A percentile compares a stretch with the other conserved stretches of the same genome.
These are phyloP conservation scores for Muraenolepis orangiensis DNA, from an alignment of 2,797 vertebrate genomes.

Conservation along the genomic window DNA sequence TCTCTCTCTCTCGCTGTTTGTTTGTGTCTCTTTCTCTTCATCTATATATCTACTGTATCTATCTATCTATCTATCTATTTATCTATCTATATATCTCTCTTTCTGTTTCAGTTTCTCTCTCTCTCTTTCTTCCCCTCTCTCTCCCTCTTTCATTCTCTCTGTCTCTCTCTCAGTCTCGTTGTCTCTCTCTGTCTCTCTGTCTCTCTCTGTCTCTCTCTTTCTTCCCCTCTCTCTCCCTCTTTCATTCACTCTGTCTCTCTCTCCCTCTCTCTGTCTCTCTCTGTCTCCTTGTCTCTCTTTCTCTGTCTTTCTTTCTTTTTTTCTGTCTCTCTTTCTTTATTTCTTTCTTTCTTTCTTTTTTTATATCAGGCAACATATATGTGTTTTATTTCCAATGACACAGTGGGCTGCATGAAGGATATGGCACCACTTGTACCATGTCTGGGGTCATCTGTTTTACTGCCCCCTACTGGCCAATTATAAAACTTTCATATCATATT, in stretches of 20 bases:
- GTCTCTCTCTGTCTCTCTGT: neutral
- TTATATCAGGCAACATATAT: conserved; percentile 17
- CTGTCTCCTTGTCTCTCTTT: no score
- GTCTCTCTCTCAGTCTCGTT: no score
- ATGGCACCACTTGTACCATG: neutral
- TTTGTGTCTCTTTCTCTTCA: neutral
- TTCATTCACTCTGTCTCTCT: no score
- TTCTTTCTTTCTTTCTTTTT: neutral
- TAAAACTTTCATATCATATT: neutral
- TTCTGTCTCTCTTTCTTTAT: neutral
- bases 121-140: no score
- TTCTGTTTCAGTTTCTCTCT: neutral
- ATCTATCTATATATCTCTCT: no score
- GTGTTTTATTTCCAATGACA: neutral
- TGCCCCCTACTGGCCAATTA: neutral
- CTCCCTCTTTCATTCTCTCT: no score
- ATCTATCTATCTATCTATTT: no score
- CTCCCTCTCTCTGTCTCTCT: no score
- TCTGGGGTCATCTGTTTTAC: neutral
- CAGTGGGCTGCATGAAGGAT: neutral
- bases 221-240: no score
- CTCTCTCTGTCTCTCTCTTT: no score
- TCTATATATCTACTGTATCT: neutral
- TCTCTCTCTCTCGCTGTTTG: no score
- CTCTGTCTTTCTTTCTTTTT: no score